These are phyloP conservation scores for Platichthys flesus DNA, from an alignment of 2,113 vertebrate genomes.

Conservation along the genomic window DNA sequence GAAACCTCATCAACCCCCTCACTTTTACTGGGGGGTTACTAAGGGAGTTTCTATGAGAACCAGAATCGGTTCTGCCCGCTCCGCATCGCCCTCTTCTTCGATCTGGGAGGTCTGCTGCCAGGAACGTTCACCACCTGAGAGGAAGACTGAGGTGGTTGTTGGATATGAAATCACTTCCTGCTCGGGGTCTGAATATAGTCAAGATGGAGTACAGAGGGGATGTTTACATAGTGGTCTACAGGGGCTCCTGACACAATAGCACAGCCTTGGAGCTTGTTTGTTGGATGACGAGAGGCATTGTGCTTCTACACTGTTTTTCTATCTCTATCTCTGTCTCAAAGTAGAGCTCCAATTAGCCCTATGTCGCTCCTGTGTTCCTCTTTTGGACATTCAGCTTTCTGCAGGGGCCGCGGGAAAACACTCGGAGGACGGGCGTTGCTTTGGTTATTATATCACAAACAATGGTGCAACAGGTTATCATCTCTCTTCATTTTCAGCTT, in stretches of 20 bases:
- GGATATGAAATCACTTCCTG: slow-evolving; percentile 77
- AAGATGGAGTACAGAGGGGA: slow-evolving; percentile 53
- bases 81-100: slow-evolving; percentile 11
- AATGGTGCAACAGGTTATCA: not conserved
- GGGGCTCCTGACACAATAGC: slow-evolving; percentile 67
- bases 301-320: slow-evolving; percentile 31
- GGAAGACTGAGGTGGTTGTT: slow-evolving; percentile 69
- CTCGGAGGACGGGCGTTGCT: not conserved
- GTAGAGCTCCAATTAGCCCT: slow-evolving; percentile 7
- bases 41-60: no score
- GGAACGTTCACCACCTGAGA: slow-evolving; percentile 62
- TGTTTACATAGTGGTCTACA: slow-evolving; percentile 65
- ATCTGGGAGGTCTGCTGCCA: slow-evolving; percentile 14
- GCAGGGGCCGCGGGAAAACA: slow-evolving; percentile 33
- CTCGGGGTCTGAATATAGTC: slow-evolving; percentile 68
- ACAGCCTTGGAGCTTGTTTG: slow-evolving; percentile 53
- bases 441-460: not conserved
- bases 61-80: not conserved
- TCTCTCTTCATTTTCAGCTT: not conserved
- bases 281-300: slow-evolving; percentile 61
- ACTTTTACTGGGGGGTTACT: no score
- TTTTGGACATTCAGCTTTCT: slow-evolving; percentile 14
- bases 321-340: slow-evolving; percentile 16
- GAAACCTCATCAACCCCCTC: no score
- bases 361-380: slow-evolving; percentile 32